Evolutionary conservation across 53 echinoderm and acorn worm species (phyloP).

Genomic region (Henricia sp.): DNA sequence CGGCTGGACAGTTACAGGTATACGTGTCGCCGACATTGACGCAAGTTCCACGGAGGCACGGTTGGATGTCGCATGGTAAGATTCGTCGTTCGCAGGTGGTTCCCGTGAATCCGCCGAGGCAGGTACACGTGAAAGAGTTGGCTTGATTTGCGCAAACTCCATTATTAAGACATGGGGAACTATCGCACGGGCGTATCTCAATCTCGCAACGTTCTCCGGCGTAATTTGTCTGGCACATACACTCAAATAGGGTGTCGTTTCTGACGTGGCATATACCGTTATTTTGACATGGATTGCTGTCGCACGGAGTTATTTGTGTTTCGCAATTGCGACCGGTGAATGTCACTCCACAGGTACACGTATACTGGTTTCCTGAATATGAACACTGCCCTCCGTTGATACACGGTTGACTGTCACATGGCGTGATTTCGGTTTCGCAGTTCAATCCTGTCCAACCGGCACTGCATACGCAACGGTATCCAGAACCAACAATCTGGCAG

Average conservation of each 20-base stretch:
- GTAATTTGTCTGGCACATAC: conserved; percentile 79
- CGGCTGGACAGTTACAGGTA: conserved; percentile 68
- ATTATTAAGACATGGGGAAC: conserved; percentile 71
- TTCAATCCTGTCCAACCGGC: conserved; percentile 62
- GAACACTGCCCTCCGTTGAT: conserved; percentile 66
- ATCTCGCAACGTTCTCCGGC: conserved; percentile 76
- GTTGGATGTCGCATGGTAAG: conserved; percentile 83
- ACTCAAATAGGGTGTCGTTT: conserved; percentile 60
- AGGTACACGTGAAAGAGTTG: conserved; percentile 69
- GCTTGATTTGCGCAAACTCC: conserved; percentile 70
- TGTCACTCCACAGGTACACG: conserved; percentile 15
- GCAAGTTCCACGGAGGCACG: conserved; percentile 84
- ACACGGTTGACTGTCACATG: conserved; percentile 70
- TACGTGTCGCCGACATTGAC: conserved; percentile 61
- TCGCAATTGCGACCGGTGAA: conserved; percentile 73
- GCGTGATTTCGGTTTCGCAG: conserved; percentile 53
- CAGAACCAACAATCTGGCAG: conserved; percentile 61
- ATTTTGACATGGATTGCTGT: conserved; percentile 78
- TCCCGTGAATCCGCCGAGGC: conserved; percentile 72
- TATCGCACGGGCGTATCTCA: conserved; percentile 83
- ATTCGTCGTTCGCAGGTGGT: conserved; percentile 64
- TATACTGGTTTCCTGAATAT: conserved; percentile 31
- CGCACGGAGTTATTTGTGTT: conserved; percentile 87
- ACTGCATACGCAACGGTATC: conserved; percentile 57
- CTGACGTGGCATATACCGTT: conserved; percentile 73